These are phyloP conservation scores for Scaptomyza reducta DNA, from an alignment of 2,888 invertebrate genomes.

Conservation along the genomic window DNA sequence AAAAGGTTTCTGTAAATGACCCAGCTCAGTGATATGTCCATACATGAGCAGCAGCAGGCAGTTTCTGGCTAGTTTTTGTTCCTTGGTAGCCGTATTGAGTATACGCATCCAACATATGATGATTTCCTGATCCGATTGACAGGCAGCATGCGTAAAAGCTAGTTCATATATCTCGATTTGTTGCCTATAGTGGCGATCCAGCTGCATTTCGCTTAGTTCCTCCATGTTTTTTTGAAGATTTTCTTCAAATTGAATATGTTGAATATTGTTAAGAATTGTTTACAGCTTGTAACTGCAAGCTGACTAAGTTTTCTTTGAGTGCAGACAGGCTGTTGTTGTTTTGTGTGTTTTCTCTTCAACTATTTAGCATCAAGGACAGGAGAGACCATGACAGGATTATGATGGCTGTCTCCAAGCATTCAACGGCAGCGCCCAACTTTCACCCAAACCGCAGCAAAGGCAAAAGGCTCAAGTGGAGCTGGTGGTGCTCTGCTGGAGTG, in stretches of 20 bases:
- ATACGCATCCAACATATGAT: constrained; percentile 46
- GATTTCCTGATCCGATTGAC: constrained; percentile 38
- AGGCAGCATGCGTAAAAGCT: constrained; percentile 11
- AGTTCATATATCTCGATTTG: constrained; percentile 33
- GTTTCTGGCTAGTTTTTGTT: constrained; percentile 53
- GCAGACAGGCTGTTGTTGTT: not conserved
- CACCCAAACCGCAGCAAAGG: constrained; percentile 31
- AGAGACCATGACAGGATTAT: constrained; percentile 40
- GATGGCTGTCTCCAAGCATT: constrained; percentile 45
- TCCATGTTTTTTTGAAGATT: not conserved
- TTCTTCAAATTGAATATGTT: not conserved
- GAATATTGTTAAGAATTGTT: not conserved
- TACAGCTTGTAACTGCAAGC: not conserved
- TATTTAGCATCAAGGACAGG: constrained; percentile 24
- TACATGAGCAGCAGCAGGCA: constrained; percentile 49
- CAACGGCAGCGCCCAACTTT: constrained; percentile 39
- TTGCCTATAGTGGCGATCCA: constrained; percentile 48
- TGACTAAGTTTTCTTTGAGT: not conserved
- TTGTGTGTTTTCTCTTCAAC: not conserved
- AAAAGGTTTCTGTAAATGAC: constrained; percentile 48
- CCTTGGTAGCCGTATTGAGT: constrained; percentile 21
- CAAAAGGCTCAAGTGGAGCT: constrained; percentile 45
- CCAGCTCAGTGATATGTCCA: constrained; percentile 52
- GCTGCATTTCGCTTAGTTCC: constrained; percentile 1
- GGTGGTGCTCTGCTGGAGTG: constrained; percentile 5